Base-by-base conservation (phyloP, 2,888 invertebrate genomes). In the Caenorhabditis japonica region DNA sequence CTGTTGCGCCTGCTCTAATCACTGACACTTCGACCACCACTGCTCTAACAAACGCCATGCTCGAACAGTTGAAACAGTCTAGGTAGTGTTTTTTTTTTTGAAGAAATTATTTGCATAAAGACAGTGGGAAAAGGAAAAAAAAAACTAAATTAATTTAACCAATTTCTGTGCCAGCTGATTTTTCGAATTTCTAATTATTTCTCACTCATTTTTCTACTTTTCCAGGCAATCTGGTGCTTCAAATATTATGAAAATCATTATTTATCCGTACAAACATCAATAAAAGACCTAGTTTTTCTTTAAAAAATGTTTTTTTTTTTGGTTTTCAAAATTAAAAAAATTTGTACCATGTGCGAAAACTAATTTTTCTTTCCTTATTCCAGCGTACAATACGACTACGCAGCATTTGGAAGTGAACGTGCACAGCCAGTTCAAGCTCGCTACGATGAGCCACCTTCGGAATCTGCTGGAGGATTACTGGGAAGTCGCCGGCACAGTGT, bases 31-130 rank as follows among this genome's bases (percentile, higher is more conserved):
- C 73, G 44, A 41, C 66, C 39, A 61, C 74, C 15, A 43, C 38
- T 49, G 73, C 73, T 58, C 61, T 74, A 52, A 74, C 74, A 19
- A 66, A 74, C 46, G 74, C 74, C 19, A 74, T 74, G 74, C 56
- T 56, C 55, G 68, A 74, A 62, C 61, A 68, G 19, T 23, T 69
- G 46, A 74, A 52, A 44, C 46, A 41, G 10, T 13, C 68, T 56
- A 55, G 68, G 66, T 73, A 47, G 8, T 25, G 15, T 43, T 49
- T 38, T 36, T 58, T 55, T 4, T 38, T 38, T 36, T 38, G 13
- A 27, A 43, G n/a, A n/a, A 43, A 17, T 43, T 27, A 4, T 46
- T 25, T 2, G 5, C 3, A 13, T 25, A 4, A 46, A 15, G 21
- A 38, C n/a, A n/a, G 13, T 23, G 8, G 19, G 47, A 25, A 17